Base-by-base conservation (phyloP, 2,113 vertebrate species). In the Puntigrus tetrazona region DNA sequence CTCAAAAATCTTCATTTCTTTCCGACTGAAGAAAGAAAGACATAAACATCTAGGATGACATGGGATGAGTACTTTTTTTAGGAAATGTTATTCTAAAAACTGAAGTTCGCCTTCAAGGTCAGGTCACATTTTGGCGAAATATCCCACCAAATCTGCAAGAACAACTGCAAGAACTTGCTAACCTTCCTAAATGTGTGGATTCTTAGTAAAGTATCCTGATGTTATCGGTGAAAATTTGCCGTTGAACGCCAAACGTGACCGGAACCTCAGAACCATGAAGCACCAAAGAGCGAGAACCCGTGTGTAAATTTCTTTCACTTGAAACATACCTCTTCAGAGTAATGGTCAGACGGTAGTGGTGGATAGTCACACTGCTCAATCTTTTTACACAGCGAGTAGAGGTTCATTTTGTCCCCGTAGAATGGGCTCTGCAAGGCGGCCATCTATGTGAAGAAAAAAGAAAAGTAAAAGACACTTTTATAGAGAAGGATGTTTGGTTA, bases 361-460 rank as follows among this genome's bases (percentile, higher is more conserved):
- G 98, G 98, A 90, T 99, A 99, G 95, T 99, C 97, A 55, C 98
- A 99, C 91, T 99, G 98, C 87, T 99, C 98, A 89, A 99, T 99
- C 95, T 99, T 99, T 96, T 99, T 99, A 93, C 98, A 99, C 88
- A 99, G 94, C 0, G 98, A 98, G 91, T 97, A 99, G 81, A 99
- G 93, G 91, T 99, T 99, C 97, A 99, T 99, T 93, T 99, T 99
- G 92, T 99, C 98, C 82, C 97, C 97, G 7, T 98, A 99, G 94
- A 99, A 99, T 3, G 97, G 98, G 92, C 97, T 99, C 94, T 99
- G 98, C 72, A 99, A 90, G 3, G 97, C 98, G 76, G 98, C 98
- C 98, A 99, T 99, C 98, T 99, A 92, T 61, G 14, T 50, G 59
- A 52, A 88, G 27, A 36, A 27, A 45, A 86, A 41, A 77, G 57